Percentiles rank a stretch among this genome's conserved stretches.
Conservation (phyloP, 2,113 vertebrate genomes). For the Baryphthengus martii region DNA sequence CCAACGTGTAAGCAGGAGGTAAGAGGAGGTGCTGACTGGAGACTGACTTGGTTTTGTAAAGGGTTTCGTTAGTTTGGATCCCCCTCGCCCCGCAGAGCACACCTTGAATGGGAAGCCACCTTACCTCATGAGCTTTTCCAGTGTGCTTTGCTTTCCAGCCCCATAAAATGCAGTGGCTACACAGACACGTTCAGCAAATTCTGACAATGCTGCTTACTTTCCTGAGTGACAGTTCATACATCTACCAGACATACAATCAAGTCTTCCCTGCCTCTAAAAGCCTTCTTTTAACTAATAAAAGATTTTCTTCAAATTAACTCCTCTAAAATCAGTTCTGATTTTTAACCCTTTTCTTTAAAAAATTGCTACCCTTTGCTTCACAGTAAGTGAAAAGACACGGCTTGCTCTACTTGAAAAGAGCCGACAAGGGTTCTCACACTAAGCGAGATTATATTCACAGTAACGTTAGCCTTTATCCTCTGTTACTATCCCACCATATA, state of each 20-base stretch:
- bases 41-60: background rate
- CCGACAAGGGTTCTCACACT: background rate
- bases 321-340: background rate
- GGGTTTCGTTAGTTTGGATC: background rate
- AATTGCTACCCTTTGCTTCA: background rate
- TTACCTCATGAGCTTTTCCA: too few species aligned
- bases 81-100: background rate
- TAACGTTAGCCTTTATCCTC: background rate
- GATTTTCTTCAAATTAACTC: background rate
- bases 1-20: fast-evolving
- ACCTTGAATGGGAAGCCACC: fast-evolving
- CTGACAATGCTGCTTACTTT: background rate
- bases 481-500: background rate
- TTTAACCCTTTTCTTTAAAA: background rate
- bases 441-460: background rate
- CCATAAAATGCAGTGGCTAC: background rate
- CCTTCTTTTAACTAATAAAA: background rate
- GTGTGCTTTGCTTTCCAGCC: background rate
- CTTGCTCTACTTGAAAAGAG: background rate
- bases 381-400: background rate
- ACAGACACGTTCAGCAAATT: background rate
- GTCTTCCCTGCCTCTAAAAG: too few species aligned
- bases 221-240: background rate
- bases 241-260: background rate
- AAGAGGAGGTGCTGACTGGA: too few species aligned